Base-by-base conservation (phyloP, 1,140 invertebrate species). In the Gryllus bimaculatus region DNA sequence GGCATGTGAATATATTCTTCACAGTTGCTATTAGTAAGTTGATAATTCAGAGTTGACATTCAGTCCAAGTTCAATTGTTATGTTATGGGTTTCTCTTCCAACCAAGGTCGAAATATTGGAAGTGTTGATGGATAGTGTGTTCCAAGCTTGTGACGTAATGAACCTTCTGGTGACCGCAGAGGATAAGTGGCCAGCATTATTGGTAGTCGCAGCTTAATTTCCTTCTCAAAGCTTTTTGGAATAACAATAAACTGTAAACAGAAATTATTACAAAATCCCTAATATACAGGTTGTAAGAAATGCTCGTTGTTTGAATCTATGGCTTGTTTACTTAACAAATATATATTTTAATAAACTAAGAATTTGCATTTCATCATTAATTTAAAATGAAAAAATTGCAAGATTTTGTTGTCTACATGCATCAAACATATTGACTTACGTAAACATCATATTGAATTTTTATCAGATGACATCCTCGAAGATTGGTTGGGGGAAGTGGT, bases 141-240 rank as follows among this genome's bases (percentile, higher is more conserved):
- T 76, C 93, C 93, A 81, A 89, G 89, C 85, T 92, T 95, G 73
- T 86, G 81, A 78, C 85, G 81, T 73, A 87, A 84, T 21, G 88
- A 89, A 79, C 90, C 90, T 81, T 91, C 89, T 79, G 88, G 87
- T 39, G 84, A 84, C 78, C 93, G 88, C 82, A 96, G 89, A 1
- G 96, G 96, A 87, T 97, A 98, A n/a, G 95, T 97, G 18, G 95
- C 96, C 85, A 98, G 89, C 84, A 97, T 91, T 80, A 98, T 96
- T 26, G 96, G 96, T 84, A 97, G 89, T 85, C 97, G 96, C 6
- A 98, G 87, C 86, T 96, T 97, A 48, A 97, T 93, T 83, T 95
- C 93, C 86, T 96, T 97, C 84, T 97, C 95, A 83, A 96, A 87
- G 81, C 94, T 95, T 86, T 95, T 96, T 80, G 95, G 95, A 83